Evolutionary conservation across 2,797 vertebrate genomes (phyloP).

Genomic region (Sorex maritimensis): DNA sequence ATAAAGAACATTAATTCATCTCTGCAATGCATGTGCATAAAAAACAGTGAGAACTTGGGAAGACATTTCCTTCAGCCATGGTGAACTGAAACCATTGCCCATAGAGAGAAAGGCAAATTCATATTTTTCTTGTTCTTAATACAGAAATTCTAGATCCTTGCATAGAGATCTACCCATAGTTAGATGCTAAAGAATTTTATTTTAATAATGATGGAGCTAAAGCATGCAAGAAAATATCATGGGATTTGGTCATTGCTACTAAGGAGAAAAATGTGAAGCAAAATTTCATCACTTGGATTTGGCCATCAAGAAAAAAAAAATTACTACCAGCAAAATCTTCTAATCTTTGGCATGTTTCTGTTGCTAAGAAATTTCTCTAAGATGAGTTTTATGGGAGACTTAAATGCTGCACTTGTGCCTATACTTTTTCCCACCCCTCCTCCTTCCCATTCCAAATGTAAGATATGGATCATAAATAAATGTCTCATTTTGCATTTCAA

Average conservation of each 20-base stretch:
- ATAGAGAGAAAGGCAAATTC: neutral
- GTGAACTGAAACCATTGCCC: neutral
- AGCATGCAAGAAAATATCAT: slow-evolving; percentile 8
- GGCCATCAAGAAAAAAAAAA: neutral
- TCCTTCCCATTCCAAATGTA: slow-evolving; percentile 82
- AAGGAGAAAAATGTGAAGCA: slow-evolving; percentile 38
- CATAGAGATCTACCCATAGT: neutral
- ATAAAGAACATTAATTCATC: neutral
- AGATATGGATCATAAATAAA: slow-evolving; percentile 83
- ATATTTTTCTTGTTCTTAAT: slow-evolving; percentile 1
- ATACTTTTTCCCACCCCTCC: slow-evolving; percentile 57
- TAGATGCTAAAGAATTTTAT: neutral
- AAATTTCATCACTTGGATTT: slow-evolving; percentile 36
- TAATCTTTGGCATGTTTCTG: slow-evolving; percentile 40
- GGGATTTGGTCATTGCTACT: neutral
- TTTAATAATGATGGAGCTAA: neutral
- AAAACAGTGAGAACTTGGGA: neutral
- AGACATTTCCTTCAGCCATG: neutral
- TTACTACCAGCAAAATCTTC: slow-evolving; percentile 11
- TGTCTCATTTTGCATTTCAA: slow-evolving; percentile 85
- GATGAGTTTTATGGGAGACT: slow-evolving; percentile 65
- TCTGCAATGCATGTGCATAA: neutral
- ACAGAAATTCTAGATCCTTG: neutral
- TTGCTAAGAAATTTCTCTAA: slow-evolving; percentile 75
- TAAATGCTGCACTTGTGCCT: slow-evolving; percentile 62